Evolutionary conservation across 2,888 invertebrate genomes (phyloP).

Genomic region (Flexamia atlantica): DNA sequence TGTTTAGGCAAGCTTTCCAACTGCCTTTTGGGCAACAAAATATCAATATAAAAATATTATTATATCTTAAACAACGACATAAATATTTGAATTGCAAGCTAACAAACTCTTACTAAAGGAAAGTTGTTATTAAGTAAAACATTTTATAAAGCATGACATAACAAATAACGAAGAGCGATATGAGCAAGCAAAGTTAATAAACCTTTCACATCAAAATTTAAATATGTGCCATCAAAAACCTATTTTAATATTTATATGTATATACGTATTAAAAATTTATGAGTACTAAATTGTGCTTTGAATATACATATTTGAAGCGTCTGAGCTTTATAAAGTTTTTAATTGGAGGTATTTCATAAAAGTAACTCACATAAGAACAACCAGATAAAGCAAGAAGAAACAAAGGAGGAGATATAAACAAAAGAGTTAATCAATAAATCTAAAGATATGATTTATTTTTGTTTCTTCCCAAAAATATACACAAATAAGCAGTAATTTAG

Average conservation of each 20-base stretch:
- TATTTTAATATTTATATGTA: neutral
- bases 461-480: no score
- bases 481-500: no score
- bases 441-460: no score
- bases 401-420: no score
- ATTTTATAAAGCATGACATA: slow-evolving; percentile 23
- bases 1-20: slow-evolving; percentile 10
- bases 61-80: slow-evolving; percentile 35
- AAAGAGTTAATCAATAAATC: no score
- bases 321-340: neutral
- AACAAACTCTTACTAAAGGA: slow-evolving; percentile 28
- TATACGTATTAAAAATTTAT: neutral
- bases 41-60: slow-evolving; percentile 39
- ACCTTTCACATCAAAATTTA: neutral
- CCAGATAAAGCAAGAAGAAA: no score
- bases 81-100: slow-evolving; percentile 21
- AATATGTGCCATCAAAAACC: slow-evolving; percentile 5
- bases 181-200: slow-evolving; percentile 18
- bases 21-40: slow-evolving; percentile 10
- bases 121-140: slow-evolving; percentile 2
- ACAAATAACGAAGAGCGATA: neutral
- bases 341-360: no score
- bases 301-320: neutral
- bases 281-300: neutral
- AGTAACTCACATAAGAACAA: no score